phyloP scores from a whole-genome alignment of 1,140 invertebrate species.

The Frieseomelitta varia region DNA sequence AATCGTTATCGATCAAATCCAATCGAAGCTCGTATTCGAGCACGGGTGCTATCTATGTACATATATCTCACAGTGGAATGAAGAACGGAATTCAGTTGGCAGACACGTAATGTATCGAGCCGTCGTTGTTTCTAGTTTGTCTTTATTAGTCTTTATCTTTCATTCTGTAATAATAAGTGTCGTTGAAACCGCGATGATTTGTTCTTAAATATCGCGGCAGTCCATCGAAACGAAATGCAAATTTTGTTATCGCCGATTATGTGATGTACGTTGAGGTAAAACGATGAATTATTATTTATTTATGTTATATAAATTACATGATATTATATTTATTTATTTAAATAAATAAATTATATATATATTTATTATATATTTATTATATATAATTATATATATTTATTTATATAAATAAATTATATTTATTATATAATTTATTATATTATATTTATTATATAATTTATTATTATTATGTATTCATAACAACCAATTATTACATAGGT shows the following conservation, averaged over 20 bases:
- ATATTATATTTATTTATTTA: no score
- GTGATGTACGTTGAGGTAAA: background rate
- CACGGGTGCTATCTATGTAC: conserved; percentile 1
- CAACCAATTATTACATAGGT: no score
- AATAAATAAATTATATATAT: no score
- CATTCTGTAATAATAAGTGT: background rate
- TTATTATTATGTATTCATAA: no score
- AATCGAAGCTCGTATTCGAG: conserved; percentile 32
- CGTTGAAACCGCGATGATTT: no score
- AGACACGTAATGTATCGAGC: background rate
- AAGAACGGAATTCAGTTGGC: conserved; percentile 12
- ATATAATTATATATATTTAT: no score
- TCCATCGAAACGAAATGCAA: background rate
- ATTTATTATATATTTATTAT: no score
- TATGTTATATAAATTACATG: no score
- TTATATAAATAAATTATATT: no score
- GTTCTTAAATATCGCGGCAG: background rate
- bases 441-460: no score
- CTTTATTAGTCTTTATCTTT: conserved; percentile 2
- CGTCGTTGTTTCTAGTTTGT: background rate
- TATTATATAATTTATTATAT: no score
- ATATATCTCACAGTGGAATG: conserved; percentile 2
- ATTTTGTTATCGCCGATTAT: background rate
- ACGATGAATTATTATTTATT: no score
- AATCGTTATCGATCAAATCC: conserved; percentile 50